phyloP scores from a whole-genome alignment of 2,888 invertebrate genomes.

The Agrotis segetum region DNA sequence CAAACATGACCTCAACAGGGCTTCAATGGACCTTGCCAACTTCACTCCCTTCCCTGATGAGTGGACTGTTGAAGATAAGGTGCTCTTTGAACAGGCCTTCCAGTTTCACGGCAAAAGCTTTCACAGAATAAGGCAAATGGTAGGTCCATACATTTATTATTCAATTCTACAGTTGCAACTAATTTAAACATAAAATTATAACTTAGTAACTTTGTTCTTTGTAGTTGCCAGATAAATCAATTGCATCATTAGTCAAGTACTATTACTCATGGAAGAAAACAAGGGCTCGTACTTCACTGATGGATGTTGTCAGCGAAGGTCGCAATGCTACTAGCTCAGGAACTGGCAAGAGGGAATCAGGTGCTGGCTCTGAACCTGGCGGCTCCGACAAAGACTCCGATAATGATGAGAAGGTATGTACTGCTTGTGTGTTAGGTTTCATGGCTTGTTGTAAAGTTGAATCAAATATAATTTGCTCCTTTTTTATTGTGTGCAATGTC shows the following conservation, averaged over 20 bases:
- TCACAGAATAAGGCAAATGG: constrained; percentile 99
- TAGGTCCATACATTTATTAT: constrained; percentile 80
- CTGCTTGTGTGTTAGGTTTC: constrained; percentile 35
- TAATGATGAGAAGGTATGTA: constrained; percentile 96
- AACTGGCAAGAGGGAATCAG: constrained; percentile 93
- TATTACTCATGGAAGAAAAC: constrained; percentile 99
- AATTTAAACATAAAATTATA: constrained; percentile 16
- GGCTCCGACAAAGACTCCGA: constrained; percentile 97
- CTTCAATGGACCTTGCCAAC: constrained; percentile 98
- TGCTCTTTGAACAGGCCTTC: constrained; percentile 99
- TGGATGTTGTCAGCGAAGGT: constrained; percentile 96
- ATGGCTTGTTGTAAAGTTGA: constrained; percentile 60
- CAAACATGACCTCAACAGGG: constrained; percentile 98
- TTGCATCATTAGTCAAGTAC: constrained; percentile 98
- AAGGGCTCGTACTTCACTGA: constrained; percentile 96
- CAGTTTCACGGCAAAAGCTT: constrained; percentile 99
- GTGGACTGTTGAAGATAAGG: constrained; percentile 99
- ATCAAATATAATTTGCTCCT: constrained; percentile 69
- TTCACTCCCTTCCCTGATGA: constrained; percentile 99
- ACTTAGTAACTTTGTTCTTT: constrained; percentile 39
- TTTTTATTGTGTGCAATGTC: constrained; percentile 63
- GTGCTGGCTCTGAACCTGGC: constrained; percentile 94
- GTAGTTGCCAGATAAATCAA: constrained; percentile 98
- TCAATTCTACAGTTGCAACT: not conserved
- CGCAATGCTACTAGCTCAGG: constrained; percentile 93